Evolutionary conservation across 2,113 vertebrate species (phyloP), one percentile per base, ranked within the genome.

Genomic region (Erythrocebus patas): DNA sequence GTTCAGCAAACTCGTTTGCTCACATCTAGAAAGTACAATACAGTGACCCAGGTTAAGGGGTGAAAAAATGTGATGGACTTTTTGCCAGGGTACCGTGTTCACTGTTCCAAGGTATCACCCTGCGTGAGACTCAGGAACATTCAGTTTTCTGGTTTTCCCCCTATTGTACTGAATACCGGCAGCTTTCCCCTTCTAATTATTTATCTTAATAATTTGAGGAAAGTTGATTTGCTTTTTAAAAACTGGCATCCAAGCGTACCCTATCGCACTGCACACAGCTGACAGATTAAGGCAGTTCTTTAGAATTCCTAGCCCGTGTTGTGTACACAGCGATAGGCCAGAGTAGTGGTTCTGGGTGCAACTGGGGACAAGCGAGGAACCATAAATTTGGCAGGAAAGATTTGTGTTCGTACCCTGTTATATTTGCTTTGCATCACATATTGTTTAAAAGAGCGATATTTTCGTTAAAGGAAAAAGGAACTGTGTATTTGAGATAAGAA

Each of bases 401-500:
- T 98, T 98, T 98, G 95, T 98, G 98, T 98, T 97, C 35, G 43
- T 98, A 6, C 96, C 94, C 81, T 68, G 75, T 95, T 98, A 91
- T 97, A 94, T 98, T 98, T 98, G 96, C 98, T 98, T 97, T 95
- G 90, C 93, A 93, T 98, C 64, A n/a, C 98, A 93, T 98, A 98
- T 98, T 98, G 98, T 98, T 98, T 98, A 90, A 98, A 98, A 98
- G 84, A 93, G 81, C 25, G 73, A 68, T 92, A 81, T 97, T 96
- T 97, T 96, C 93, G 75, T 85, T 93, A 95, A 92, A 97, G 98
- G 97, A 97, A 98, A 98, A 98, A 98, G 98, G 98, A 97, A 94
- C 97, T 98, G 96, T 98, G 90, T 9, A 14, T 97, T 98, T 89
- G 97, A 98, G 98, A 98, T 98, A 99, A 98, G 98, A 87, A 93